Percentiles rank a stretch among this genome's conserved stretches.
Conservation (phyloP, 2,113 vertebrate species). For the Ia io region DNA sequence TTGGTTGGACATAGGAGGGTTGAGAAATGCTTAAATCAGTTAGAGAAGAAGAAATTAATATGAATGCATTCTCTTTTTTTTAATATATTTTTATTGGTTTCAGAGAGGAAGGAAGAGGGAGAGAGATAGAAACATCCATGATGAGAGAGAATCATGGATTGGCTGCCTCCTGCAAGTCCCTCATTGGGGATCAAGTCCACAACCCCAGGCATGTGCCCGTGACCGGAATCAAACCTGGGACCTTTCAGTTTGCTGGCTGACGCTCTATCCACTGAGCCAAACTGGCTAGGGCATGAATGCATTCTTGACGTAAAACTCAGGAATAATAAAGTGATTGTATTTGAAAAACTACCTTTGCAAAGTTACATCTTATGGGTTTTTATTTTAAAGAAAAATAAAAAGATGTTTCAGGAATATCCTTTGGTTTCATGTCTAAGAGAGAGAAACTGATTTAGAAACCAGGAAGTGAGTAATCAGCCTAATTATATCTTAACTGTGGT, state of each 20-base stretch:
- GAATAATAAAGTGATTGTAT: not conserved
- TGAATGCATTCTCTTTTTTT: not conserved
- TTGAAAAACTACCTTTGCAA: not conserved
- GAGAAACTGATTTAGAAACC: conserved; percentile 34
- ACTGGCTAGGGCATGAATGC: not conserved
- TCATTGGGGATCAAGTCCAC: too few species aligned
- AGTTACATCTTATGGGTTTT: not conserved
- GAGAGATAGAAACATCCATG: too few species aligned
- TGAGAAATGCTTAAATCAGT: not conserved
- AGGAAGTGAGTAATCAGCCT: not conserved
- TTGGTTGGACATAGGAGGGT: not conserved
- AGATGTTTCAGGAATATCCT: not conserved
- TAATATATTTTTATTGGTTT: too few species aligned
- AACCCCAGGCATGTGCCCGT: too few species aligned
- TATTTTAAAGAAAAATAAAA: not conserved
- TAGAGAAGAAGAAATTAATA: not conserved
- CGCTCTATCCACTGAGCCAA: too few species aligned
- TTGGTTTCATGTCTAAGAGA: conserved; percentile 42
- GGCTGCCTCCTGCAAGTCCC: too few species aligned
- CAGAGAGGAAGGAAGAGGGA: too few species aligned
- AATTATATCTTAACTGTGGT: not conserved
- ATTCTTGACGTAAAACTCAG: not conserved
- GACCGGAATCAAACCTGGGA: too few species aligned
- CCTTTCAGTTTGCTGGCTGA: too few species aligned
- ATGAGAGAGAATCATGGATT: too few species aligned